Evolutionary conservation across 2,888 invertebrate genomes (phyloP).

Genomic region (Cosmopolites sordidus): DNA sequence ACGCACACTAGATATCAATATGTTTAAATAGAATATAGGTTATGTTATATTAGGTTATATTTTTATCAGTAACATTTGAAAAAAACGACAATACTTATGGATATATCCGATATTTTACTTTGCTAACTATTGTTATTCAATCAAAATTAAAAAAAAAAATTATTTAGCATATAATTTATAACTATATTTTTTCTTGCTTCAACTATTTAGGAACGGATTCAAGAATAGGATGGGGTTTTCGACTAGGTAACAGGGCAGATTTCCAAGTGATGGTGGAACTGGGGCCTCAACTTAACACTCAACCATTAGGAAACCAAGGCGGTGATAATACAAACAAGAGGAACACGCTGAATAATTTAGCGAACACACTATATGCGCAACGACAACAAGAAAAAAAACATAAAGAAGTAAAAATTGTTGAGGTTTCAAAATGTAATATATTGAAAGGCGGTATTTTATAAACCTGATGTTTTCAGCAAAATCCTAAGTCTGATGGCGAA

Average conservation of each 20-base stretch:
- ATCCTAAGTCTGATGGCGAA: conserved; percentile 50
- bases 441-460: too few species aligned
- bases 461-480: conserved; percentile 28
- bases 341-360: conserved; percentile 46
- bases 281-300: conserved; percentile 74
- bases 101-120: too few species aligned
- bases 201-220: conserved; percentile 67
- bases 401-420: conserved; percentile 23
- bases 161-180: too few species aligned
- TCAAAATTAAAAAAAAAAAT: too few species aligned
- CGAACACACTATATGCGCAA: conserved; percentile 44
- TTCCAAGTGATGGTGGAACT: conserved; percentile 72
- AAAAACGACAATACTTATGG: too few species aligned
- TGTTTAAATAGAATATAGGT: too few species aligned
- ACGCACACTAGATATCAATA: too few species aligned
- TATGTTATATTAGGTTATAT: too few species aligned
- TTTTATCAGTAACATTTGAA: too few species aligned
- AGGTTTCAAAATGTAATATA: conserved; percentile 3
- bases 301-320: conserved; percentile 56
- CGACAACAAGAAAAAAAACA: conserved; percentile 47
- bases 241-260: conserved; percentile 77
- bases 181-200: conserved; percentile 23
- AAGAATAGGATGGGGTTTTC: conserved; percentile 72
- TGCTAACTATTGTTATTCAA: too few species aligned
- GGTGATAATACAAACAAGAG: conserved; percentile 47